Conservation (phyloP, 2,888 invertebrate genomes). For the Mantis religiosa region DNA sequence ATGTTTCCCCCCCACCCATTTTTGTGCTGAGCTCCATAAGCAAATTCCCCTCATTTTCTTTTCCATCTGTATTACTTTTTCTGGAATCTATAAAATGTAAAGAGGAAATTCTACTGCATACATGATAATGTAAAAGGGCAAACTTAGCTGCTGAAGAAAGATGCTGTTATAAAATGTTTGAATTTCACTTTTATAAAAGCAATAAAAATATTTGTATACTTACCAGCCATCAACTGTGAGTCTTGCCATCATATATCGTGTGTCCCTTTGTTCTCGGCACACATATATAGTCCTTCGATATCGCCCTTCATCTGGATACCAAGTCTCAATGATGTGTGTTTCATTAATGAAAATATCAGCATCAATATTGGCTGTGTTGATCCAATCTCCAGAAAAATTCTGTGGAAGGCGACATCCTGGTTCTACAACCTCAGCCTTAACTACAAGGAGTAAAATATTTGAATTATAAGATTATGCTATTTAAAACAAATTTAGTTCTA, state of each 20-base stretch:
- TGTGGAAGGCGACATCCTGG: conserved; percentile 89
- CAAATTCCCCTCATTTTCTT: too few relatives aligned
- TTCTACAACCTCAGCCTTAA: conserved; percentile 81
- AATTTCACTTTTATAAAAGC: background rate
- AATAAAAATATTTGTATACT: conserved; percentile 31
- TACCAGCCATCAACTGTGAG: conserved; percentile 92
- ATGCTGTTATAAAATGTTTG: too few relatives aligned
- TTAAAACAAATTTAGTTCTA: background rate
- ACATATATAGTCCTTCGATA: conserved; percentile 87
- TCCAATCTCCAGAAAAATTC: conserved; percentile 93
- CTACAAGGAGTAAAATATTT: conserved; percentile 36
- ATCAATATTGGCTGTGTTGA: conserved; percentile 95
- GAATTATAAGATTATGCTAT: background rate
- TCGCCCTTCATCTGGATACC: conserved; percentile 87
- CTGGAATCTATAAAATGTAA: too few relatives aligned
- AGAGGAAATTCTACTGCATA: too few relatives aligned
- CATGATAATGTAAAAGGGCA: too few relatives aligned
- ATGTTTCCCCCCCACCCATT: too few relatives aligned
- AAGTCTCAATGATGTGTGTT: conserved; percentile 94
- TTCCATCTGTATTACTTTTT: too few relatives aligned
- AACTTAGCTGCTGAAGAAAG: too few relatives aligned
- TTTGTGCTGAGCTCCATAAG: too few relatives aligned
- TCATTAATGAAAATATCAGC: conserved; percentile 91
- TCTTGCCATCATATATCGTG: conserved; percentile 91
- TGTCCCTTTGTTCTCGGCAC: conserved; percentile 87